phyloP scores from a whole-genome alignment of 2,113 vertebrate genomes.

The Anoplopoma fimbria region DNA sequence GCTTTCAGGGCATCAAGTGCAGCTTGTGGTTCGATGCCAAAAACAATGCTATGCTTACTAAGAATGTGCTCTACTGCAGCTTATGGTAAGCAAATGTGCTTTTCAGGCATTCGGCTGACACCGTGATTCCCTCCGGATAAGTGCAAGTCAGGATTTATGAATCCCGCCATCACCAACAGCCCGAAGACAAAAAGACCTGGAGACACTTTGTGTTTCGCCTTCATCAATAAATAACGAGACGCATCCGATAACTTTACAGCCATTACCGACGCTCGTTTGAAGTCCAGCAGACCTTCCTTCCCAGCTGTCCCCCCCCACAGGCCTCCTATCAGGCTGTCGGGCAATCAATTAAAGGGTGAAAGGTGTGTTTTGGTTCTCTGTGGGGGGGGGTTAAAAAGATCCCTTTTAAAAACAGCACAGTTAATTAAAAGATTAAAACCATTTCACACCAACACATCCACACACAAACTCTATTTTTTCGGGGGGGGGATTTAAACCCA shows the following conservation, averaged over 20 bases:
- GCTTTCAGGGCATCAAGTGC: slow-evolving; percentile 3
- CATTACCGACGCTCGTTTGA: background rate
- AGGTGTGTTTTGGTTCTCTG: slow-evolving; percentile 55
- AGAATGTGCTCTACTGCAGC: slow-evolving; percentile 7
- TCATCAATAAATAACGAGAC: slow-evolving; percentile 67
- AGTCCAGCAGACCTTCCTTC: background rate
- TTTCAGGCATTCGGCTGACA: slow-evolving; percentile 46
- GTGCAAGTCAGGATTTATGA: slow-evolving; percentile 60
- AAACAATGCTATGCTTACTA: background rate
- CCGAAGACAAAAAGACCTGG: slow-evolving; percentile 22
- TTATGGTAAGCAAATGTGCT: slow-evolving; percentile 35
- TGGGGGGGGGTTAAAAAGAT: slow-evolving; percentile 24
- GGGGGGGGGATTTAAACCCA: background rate
- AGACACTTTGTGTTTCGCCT: slow-evolving; percentile 23
- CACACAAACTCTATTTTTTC: background rate
- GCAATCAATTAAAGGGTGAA: slow-evolving; percentile 29
- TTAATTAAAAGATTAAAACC: slow-evolving; percentile 45
- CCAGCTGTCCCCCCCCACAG: slow-evolving; percentile 16
- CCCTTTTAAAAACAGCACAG: slow-evolving; percentile 47
- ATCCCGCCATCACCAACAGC: slow-evolving; percentile 38
- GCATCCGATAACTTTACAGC: slow-evolving; percentile 35
- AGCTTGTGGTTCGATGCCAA: background rate
- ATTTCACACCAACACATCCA: slow-evolving; percentile 8
- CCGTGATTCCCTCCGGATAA: slow-evolving; percentile 18
- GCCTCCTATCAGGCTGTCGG: background rate